These are phyloP conservation scores for Passerculus sandwichensis DNA, from an alignment of 2,797 vertebrate genomes.

Conservation along the genomic window DNA sequence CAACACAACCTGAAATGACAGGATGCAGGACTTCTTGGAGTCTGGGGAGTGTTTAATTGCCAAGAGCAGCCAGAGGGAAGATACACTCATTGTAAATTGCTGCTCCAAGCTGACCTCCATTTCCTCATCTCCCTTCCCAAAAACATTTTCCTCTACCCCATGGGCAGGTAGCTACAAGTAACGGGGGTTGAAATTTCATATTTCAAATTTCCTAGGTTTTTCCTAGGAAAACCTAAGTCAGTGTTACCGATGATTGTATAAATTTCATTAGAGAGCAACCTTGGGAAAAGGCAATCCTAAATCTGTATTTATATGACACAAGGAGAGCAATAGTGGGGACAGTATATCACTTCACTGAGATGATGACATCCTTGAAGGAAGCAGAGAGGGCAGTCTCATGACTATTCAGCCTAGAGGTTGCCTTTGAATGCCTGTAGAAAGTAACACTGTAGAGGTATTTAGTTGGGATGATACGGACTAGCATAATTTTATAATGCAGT, in stretches of 20 bases:
- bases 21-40: not conserved
- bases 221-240: not conserved
- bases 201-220: not conserved
- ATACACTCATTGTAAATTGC: not conserved
- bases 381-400: not conserved
- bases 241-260: not conserved
- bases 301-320: not conserved
- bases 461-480: not conserved
- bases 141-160: not conserved
- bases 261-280: not conserved
- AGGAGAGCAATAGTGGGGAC: not conserved
- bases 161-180: not conserved
- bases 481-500: accelerated
- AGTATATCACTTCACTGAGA: not conserved
- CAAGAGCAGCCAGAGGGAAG: not conserved
- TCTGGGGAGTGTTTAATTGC: not conserved
- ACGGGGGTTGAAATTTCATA: not conserved
- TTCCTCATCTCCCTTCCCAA: not conserved
- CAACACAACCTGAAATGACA: accelerated
- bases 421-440: not conserved
- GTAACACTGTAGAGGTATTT: not conserved
- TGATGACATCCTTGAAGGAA: not conserved
- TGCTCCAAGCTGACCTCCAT: accelerated
- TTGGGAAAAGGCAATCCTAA: not conserved
- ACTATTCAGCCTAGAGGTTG: not conserved